Evolutionary conservation across 2,888 invertebrate species (phyloP).

Genomic region (Platycheirus albimanus): DNA sequence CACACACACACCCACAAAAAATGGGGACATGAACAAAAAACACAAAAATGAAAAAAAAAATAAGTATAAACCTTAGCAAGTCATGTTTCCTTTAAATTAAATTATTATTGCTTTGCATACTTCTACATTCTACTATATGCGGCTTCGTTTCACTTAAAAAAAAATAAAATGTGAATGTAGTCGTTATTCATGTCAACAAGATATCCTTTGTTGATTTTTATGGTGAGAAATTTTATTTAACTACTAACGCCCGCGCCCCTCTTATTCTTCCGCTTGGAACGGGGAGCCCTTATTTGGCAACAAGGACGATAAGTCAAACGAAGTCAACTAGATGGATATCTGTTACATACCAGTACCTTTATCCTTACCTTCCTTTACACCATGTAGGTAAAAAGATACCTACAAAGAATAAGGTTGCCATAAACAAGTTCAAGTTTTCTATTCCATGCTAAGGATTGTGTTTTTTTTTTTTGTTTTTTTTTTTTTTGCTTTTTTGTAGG

Average conservation of each 20-base stretch:
- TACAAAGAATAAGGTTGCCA: slow-evolving; percentile 1
- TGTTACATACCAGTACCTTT: too few relatives aligned
- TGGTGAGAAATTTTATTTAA: slow-evolving; percentile 36
- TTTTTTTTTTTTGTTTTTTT: too few relatives aligned
- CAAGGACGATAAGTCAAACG: background rate
- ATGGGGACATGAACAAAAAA: slow-evolving; percentile 26
- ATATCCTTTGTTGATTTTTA: slow-evolving; percentile 42
- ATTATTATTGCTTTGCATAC: slow-evolving; percentile 62
- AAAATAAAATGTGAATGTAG: slow-evolving; percentile 61
- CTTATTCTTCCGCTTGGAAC: slow-evolving; percentile 13
- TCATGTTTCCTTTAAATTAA: slow-evolving; percentile 57
- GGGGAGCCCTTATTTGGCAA: slow-evolving; percentile 15
- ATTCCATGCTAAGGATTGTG: background rate
- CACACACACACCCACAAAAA: too few relatives aligned
- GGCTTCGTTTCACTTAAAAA: slow-evolving; percentile 28
- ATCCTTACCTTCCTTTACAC: too few relatives aligned
- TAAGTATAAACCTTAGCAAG: slow-evolving; percentile 19
- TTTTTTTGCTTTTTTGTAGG: slow-evolving; percentile 7
- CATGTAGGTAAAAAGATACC: background rate
- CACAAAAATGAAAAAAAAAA: background rate
- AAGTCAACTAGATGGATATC: background rate
- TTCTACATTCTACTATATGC: background rate
- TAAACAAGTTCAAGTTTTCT: slow-evolving; percentile 32
- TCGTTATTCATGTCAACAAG: slow-evolving; percentile 68
- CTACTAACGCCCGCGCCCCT: slow-evolving; percentile 31